Percentiles rank a stretch among this genome's conserved stretches.
phyloP scores from a whole-genome alignment of 2,797 vertebrate genomes.

The Diglossa cyanea region DNA sequence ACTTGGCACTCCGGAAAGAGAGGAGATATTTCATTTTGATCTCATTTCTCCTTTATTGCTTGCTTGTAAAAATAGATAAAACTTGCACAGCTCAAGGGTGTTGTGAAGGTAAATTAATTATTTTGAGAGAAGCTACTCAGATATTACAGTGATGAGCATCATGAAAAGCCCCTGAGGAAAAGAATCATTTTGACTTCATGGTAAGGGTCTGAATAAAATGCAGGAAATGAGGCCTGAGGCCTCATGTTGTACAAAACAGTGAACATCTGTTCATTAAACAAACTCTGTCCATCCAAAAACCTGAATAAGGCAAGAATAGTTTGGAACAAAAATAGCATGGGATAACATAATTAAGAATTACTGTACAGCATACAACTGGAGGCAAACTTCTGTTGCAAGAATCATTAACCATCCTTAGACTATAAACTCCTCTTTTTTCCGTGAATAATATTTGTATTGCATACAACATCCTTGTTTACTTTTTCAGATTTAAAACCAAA shows the following conservation, averaged over 20 bases:
- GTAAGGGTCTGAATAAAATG: background rate
- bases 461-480: background rate
- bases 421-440: background rate
- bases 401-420: background rate
- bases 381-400: background rate
- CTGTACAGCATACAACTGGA: background rate
- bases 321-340: background rate
- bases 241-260: background rate
- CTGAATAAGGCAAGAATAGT: background rate
- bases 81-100: constrained; percentile 23
- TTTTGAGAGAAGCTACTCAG: constrained; percentile 21
- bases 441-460: background rate
- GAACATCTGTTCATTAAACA: constrained; percentile 55
- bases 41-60: background rate
- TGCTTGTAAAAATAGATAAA: background rate
- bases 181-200: constrained; percentile 7
- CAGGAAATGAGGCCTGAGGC: constrained; percentile 14
- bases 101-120: constrained; percentile 42
- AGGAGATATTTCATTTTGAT: background rate
- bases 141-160: constrained; percentile 1
- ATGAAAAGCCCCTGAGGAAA: background rate
- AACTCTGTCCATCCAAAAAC: background rate
- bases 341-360: constrained; percentile 4
- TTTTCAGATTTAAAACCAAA: background rate
- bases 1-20: background rate